These are phyloP conservation scores for Parauchenoglanis punctatus DNA, from an alignment of 2,797 vertebrate genomes.

Conservation along the genomic window DNA sequence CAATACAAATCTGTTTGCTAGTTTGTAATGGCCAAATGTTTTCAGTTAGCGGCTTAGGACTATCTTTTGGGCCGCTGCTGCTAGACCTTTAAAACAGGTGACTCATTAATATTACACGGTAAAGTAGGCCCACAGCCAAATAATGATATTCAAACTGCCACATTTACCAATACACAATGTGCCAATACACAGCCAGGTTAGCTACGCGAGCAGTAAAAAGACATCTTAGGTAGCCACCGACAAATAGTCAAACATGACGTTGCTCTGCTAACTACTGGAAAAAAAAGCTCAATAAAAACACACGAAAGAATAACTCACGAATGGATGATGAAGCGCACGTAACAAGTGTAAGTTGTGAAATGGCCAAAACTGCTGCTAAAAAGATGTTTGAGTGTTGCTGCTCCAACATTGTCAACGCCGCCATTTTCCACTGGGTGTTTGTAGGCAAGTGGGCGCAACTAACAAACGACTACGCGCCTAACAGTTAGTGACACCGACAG, in stretches of 20 bases:
- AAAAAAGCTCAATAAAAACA: background rate
- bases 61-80: background rate
- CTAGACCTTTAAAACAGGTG: background rate
- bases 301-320: background rate
- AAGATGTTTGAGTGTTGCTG: slow-evolving; percentile 40
- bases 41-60: background rate
- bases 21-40: too few relatives aligned
- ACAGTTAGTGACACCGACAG: background rate
- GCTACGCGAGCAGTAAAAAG: background rate
- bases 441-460: slow-evolving; percentile 32
- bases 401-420: slow-evolving; percentile 57
- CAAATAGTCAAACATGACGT: background rate
- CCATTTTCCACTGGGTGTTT: slow-evolving; percentile 69
- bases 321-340: background rate
- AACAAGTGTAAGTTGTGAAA: slow-evolving; percentile 52
- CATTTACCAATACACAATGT: background rate
- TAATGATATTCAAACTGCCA: background rate
- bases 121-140: background rate
- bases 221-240: background rate
- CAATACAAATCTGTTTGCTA: too few relatives aligned
- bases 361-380: slow-evolving; percentile 56
- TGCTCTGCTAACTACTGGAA: background rate
- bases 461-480: background rate
- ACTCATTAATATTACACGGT: background rate
- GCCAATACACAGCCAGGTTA: background rate